Evolutionary conservation across 1,140 invertebrate genomes (phyloP).

Genomic region (Wiebesia pumilae): DNA sequence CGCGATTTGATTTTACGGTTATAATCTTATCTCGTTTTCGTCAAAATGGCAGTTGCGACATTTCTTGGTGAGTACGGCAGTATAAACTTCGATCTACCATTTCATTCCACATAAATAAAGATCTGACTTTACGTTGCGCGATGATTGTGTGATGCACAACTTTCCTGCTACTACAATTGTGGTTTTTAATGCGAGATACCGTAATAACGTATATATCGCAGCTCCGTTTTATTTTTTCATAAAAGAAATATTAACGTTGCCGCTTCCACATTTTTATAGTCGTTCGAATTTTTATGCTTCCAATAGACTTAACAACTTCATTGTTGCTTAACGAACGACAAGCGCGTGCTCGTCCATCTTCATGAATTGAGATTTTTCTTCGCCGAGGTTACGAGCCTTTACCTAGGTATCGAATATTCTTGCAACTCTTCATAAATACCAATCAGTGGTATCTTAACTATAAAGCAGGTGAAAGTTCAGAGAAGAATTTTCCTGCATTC

Average conservation of each 20-base stretch:
- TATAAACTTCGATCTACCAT: conserved; percentile 4
- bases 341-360: background rate
- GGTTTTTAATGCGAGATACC: background rate
- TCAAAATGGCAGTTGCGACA: conserved; percentile 19
- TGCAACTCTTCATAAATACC: background rate
- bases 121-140: background rate
- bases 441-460: background rate
- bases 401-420: background rate
- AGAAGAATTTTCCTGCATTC: too few species aligned
- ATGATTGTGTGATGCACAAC: background rate
- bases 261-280: background rate
- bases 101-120: conserved; percentile 18
- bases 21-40: conserved; percentile 25
- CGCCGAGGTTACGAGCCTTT: background rate
- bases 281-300: background rate
- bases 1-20: background rate
- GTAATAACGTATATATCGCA: background rate
- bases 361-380: background rate
- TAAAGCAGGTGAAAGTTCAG: too few species aligned
- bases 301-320: background rate
- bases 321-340: background rate
- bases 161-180: background rate
- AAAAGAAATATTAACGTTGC: too few species aligned
- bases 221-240: too few species aligned
- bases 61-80: background rate